Evolutionary conservation across 2,113 vertebrate species (phyloP).

Genomic region (Bos taurus): ARS-UCD2.0 NC_037338.1:68115001-68115500

Average conservation of each 20-base stretch:
- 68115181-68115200: neutral
- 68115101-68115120: neutral
- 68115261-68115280: neutral
- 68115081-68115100: neutral
- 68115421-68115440: too few relatives aligned
- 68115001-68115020: neutral
- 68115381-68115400: too few relatives aligned
- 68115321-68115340: neutral
- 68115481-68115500: too few relatives aligned
- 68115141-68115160: neutral
- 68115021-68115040: neutral
- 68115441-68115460: too few relatives aligned
- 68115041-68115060: neutral
- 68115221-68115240: neutral
- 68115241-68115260: neutral
- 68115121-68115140: neutral
- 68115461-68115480: too few relatives aligned
- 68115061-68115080: neutral
- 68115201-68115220: neutral
- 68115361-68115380: too few relatives aligned
- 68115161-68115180: neutral
- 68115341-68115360: neutral
- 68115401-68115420: too few relatives aligned
- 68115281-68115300: too few relatives aligned
- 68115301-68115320: accelerated